Evolutionary conservation across 1,140 invertebrate species (phyloP).

Genomic region (Linepithema humile): DNA sequence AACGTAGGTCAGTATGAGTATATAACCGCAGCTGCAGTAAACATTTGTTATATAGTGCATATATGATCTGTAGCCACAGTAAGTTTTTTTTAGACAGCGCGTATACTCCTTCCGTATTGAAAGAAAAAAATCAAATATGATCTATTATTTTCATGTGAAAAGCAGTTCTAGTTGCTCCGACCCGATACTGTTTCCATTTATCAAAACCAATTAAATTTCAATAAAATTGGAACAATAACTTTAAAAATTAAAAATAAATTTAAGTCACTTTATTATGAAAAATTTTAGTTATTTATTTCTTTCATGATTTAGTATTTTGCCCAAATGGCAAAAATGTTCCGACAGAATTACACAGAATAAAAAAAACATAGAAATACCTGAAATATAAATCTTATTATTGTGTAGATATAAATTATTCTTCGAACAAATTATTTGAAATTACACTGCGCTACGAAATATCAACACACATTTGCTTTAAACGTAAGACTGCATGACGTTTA

Average conservation of each 20-base stretch:
- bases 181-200: neutral
- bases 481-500: neutral
- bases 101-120: no score
- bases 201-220: neutral
- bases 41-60: no score
- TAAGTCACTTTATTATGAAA: neutral
- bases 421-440: neutral
- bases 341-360: neutral
- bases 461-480: neutral
- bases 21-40: no score
- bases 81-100: no score
- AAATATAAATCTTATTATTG: neutral
- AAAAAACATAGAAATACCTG: neutral
- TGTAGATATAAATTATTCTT: neutral
- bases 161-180: neutral
- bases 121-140: conserved; percentile 10
- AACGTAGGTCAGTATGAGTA: no score
- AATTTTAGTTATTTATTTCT: neutral
- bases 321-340: neutral
- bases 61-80: no score
- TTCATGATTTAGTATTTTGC: neutral
- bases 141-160: neutral
- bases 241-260: neutral
- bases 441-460: neutral
- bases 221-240: neutral